Evolutionary conservation across 2,888 invertebrate species (phyloP).

Genomic region (Kryphioiulus occultus): DNA sequence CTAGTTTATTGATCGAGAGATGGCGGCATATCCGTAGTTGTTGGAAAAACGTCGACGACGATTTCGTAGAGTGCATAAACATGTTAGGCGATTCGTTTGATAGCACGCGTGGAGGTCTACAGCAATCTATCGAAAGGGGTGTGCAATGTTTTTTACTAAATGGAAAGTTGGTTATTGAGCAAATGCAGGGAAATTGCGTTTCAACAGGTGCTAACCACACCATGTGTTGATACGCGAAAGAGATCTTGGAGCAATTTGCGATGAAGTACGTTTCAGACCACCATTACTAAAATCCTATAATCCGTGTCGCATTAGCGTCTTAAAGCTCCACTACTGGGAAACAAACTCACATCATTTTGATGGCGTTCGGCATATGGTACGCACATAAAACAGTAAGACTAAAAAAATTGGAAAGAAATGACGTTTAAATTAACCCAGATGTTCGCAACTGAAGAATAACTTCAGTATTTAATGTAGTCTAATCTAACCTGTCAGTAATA

Average conservation of each 20-base stretch:
- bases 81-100: constrained; percentile 31
- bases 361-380: background rate
- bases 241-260: background rate
- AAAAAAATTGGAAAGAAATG: too few species aligned
- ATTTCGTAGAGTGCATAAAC: constrained; percentile 35
- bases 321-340: background rate
- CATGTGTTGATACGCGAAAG: background rate
- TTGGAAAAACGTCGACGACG: background rate
- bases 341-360: background rate
- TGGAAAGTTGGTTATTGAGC: background rate
- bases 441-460: too few species aligned
- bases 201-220: background rate
- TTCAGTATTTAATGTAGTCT: too few species aligned
- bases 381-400: too few species aligned
- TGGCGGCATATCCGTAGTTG: background rate
- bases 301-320: background rate
- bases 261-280: background rate
- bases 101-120: background rate
- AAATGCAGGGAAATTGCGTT: background rate
- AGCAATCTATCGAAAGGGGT: background rate
- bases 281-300: background rate
- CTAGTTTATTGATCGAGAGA: constrained; percentile 6
- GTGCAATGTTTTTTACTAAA: background rate
- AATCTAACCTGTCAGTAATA: too few species aligned
- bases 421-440: too few species aligned